Conservation (phyloP, 1,140 invertebrate genomes). For the Lethocerus indicus region DNA sequence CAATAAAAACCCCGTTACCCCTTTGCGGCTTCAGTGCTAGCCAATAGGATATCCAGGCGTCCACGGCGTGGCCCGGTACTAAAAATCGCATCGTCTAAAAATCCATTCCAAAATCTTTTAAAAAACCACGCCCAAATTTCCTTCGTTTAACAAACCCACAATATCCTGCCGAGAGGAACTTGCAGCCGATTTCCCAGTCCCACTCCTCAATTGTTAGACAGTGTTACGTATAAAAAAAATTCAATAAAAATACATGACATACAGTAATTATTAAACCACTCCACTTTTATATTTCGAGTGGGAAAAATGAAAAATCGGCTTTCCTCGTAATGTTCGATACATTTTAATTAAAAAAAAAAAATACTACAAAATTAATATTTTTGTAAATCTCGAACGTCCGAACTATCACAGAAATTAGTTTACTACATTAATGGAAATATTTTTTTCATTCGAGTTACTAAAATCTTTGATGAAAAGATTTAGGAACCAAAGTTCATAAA, state of each 20-base stretch:
- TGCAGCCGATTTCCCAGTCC: conserved; percentile 10
- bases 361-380: neutral
- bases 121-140: too few relatives aligned
- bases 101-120: too few relatives aligned
- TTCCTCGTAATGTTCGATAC: neutral
- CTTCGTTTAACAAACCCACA: too few relatives aligned
- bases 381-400: neutral
- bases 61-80: too few relatives aligned
- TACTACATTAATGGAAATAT: neutral
- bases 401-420: conserved; percentile 1
- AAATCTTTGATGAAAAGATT: neutral
- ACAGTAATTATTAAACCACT: too few relatives aligned
- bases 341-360: conserved; percentile 2
- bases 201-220: conserved; percentile 3
- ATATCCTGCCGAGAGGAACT: too few relatives aligned
- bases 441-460: neutral
- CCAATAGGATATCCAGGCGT: too few relatives aligned
- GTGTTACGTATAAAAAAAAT: neutral
- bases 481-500: neutral
- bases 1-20: too few relatives aligned
- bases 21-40: too few relatives aligned
- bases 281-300: conserved; percentile 6
- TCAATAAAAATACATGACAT: neutral
- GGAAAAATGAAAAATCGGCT: conserved; percentile 11
- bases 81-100: too few relatives aligned